phyloP scores from a whole-genome alignment of 2,797 vertebrate genomes.

The Hypotaenidia okinawae region DNA sequence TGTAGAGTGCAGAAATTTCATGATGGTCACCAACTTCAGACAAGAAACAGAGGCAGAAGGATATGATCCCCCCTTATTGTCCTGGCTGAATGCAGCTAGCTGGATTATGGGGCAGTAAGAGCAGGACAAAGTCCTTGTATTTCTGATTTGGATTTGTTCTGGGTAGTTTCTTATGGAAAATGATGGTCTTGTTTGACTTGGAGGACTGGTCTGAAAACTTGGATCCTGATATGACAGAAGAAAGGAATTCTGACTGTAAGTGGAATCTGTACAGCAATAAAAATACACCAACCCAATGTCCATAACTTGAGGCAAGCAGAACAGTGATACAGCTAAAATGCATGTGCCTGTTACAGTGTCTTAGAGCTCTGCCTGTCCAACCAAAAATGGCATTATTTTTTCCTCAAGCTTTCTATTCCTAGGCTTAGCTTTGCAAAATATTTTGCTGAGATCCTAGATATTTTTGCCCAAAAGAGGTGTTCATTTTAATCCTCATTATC shows the following conservation, averaged over 20 bases:
- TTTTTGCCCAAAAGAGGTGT: background rate
- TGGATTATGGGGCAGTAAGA: background rate
- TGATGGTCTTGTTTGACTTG: background rate
- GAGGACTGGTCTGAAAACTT: background rate
- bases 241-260: background rate
- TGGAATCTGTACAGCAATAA: background rate
- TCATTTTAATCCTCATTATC: background rate
- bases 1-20: background rate
- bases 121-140: background rate
- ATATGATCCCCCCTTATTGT: background rate
- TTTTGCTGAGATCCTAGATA: background rate
- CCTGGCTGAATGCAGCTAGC: background rate
- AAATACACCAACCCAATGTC: background rate
- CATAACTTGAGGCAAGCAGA: background rate
- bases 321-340: background rate
- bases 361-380: background rate
- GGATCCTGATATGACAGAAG: background rate
- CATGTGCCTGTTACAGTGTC: background rate
- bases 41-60: background rate
- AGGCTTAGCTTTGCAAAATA: background rate
- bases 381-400: background rate
- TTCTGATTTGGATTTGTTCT: background rate
- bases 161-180: background rate
- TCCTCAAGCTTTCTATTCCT: background rate
- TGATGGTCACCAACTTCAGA: background rate